These are phyloP conservation scores for Piezodorus guildinii DNA, from an alignment of 1,140 invertebrate genomes.

Conservation along the genomic window DNA sequence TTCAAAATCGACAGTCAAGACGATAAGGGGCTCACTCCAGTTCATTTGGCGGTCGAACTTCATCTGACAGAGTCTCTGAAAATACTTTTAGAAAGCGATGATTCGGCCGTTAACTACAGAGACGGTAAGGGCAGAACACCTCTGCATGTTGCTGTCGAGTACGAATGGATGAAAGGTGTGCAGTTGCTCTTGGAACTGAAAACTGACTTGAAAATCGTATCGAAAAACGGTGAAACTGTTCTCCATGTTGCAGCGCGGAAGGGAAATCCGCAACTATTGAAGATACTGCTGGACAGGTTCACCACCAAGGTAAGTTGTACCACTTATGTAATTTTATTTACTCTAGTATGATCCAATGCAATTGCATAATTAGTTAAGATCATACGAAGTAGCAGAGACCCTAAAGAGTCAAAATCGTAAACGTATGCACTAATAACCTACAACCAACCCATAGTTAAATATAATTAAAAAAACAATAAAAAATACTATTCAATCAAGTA, in stretches of 20 bases:
- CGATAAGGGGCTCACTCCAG: constrained; percentile 41
- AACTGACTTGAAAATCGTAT: background rate
- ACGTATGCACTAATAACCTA: too few relatives aligned
- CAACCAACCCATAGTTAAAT: too few relatives aligned
- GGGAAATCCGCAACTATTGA: constrained; percentile 48
- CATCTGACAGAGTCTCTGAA: constrained; percentile 9
- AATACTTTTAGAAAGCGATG: background rate
- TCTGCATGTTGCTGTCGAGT: constrained; percentile 64
- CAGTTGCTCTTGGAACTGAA: background rate
- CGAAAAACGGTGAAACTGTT: constrained; percentile 39
- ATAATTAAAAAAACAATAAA: too few relatives aligned
- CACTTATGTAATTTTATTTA: too few relatives aligned
- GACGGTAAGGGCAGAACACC: constrained; percentile 60
- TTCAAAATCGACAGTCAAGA: constrained; percentile 37
- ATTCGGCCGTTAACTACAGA: constrained; percentile 31
- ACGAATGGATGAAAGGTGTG: constrained; percentile 43
- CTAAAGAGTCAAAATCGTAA: too few relatives aligned
- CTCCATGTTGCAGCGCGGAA: constrained; percentile 43
- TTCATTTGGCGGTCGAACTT: constrained; percentile 44
- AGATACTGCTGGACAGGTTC: constrained; percentile 39
- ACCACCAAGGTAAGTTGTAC: background rate
- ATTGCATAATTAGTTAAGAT: too few relatives aligned
- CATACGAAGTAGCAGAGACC: too few relatives aligned
- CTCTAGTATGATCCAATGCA: too few relatives aligned
- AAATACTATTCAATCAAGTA: too few relatives aligned